Evolutionary conservation across 1,140 invertebrate genomes (phyloP).

Genomic region (Lepidurus packardi): DNA sequence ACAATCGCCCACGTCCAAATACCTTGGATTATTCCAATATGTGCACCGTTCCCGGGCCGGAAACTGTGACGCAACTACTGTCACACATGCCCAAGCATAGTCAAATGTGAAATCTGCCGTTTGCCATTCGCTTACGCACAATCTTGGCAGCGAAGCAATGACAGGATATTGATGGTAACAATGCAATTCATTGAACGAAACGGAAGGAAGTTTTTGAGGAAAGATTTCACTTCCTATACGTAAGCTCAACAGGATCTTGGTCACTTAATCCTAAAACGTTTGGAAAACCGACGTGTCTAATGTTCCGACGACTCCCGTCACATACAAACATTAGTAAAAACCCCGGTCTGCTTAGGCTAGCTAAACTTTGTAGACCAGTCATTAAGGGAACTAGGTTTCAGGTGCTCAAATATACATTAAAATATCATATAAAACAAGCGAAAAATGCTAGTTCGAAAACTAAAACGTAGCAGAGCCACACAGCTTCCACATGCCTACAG

Average conservation of each 20-base stretch:
- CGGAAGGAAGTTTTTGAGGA: conserved; percentile 10
- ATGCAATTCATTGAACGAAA: not conserved
- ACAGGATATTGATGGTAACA: not conserved
- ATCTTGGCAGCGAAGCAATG: not conserved
- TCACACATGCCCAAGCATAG: conserved; percentile 20
- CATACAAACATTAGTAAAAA: not conserved
- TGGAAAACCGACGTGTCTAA: not conserved
- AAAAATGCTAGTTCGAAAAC: not conserved
- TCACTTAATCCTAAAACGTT: not conserved
- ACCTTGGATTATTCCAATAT: not conserved
- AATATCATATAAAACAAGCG: too few species aligned
- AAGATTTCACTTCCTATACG: not conserved
- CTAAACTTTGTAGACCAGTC: too few species aligned
- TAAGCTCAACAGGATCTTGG: not conserved
- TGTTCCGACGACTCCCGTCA: not conserved
- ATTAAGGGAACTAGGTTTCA: too few species aligned
- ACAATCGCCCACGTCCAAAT: not conserved
- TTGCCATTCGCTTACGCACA: not conserved
- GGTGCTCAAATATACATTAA: too few species aligned
- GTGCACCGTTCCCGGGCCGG: not conserved
- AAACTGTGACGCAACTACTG: not conserved
- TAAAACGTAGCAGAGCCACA: not conserved
- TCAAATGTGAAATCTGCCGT: not conserved
- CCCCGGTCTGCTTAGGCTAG: too few species aligned
- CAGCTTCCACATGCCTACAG: not conserved